These are phyloP conservation scores for Malacoraja senta DNA, from an alignment of 2,797 vertebrate genomes.

Conservation along the genomic window DNA sequence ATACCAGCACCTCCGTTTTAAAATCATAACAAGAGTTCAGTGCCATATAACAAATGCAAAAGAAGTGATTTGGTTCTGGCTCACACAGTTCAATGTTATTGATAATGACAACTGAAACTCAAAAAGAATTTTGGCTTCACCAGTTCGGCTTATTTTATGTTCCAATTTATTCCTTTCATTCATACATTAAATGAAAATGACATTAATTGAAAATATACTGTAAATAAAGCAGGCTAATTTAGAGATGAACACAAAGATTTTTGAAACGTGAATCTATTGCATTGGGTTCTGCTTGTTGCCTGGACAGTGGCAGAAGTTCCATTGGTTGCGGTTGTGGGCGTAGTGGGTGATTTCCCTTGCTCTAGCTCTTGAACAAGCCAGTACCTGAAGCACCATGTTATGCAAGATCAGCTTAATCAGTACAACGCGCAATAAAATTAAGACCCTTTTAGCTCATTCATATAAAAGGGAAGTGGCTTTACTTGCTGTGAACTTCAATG, in stretches of 20 bases:
- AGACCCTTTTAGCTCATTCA: background rate
- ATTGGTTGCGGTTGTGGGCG: background rate
- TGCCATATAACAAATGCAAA: background rate
- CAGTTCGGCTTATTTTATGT: background rate
- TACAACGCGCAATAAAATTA: background rate
- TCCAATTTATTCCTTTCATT: background rate
- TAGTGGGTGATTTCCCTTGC: background rate
- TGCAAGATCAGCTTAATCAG: background rate
- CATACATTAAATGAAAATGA: background rate
- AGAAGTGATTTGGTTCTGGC: background rate
- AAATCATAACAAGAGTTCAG: background rate
- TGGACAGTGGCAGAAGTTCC: too few species aligned
- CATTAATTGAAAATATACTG: background rate
- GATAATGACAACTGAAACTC: background rate
- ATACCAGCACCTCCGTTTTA: too few species aligned
- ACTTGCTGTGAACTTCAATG: background rate
- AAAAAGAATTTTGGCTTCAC: constrained; percentile 16
- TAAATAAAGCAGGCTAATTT: background rate
- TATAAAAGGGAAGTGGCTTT: background rate
- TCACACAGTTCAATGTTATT: background rate
- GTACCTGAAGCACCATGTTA: background rate
- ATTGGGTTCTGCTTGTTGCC: background rate
- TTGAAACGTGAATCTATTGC: background rate
- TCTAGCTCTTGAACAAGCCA: background rate
- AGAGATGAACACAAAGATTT: background rate